These are phyloP conservation scores for Papilio glaucus DNA, from an alignment of 1,140 invertebrate genomes.

Conservation along the genomic window DNA sequence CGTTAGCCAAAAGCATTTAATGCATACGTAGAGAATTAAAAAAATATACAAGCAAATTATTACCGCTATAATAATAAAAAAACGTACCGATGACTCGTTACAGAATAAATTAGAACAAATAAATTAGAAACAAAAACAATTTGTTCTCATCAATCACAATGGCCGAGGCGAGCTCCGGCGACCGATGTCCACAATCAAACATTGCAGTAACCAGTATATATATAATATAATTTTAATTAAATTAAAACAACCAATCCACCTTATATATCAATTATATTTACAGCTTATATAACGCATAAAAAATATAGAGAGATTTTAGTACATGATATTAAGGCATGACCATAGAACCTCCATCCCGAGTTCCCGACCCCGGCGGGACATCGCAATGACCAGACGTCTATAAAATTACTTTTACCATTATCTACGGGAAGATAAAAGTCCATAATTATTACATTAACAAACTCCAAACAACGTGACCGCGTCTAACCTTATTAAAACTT, in stretches of 20 bases:
- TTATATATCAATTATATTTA: conserved; percentile 59
- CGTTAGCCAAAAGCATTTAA: conserved; percentile 42
- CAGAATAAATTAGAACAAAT: conserved; percentile 72
- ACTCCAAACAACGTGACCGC: conserved; percentile 72
- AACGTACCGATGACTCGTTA: conserved; percentile 45
- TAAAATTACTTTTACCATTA: conserved; percentile 46
- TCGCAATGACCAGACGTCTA: conserved; percentile 64
- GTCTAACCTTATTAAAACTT: conserved; percentile 80
- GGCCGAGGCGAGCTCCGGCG: conserved; percentile 47
- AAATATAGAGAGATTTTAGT: conserved; percentile 78
- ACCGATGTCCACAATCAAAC: conserved; percentile 41
- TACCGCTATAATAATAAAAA: conserved; percentile 37
- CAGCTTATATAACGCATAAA: conserved; percentile 67
- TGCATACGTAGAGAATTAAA: conserved; percentile 45
- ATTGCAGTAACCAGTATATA: conserved; percentile 70
- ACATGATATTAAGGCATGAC: conserved; percentile 57
- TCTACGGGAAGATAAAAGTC: conserved; percentile 60
- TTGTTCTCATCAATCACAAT: conserved; percentile 78
- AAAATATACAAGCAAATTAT: conserved; percentile 48
- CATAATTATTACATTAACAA: conserved; percentile 73
- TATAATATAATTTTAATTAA: conserved; percentile 73
- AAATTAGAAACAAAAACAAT: conserved; percentile 83
- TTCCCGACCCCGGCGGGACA: conserved; percentile 42
- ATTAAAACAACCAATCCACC: conserved; percentile 75
- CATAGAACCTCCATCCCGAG: conserved; percentile 43